Evolutionary conservation across 2,113 vertebrate genomes (phyloP).

Genomic region (Takifugu flavidus): DNA sequence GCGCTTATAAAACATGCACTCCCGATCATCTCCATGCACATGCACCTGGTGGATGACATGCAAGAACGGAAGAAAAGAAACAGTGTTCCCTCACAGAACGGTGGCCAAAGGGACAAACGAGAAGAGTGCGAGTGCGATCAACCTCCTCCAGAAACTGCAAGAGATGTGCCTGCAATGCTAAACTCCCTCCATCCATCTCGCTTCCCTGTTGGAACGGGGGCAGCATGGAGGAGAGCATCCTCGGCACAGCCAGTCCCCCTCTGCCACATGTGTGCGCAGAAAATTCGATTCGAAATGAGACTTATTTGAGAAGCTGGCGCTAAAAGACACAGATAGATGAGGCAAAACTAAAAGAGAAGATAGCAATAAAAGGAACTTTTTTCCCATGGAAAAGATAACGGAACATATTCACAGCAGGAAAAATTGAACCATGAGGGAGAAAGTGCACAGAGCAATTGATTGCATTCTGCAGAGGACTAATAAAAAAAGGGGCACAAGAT

Average conservation of each 20-base stretch:
- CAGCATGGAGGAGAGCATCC: conserved; percentile 20
- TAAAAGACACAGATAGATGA: conserved; percentile 5
- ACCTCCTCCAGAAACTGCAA: conserved; percentile 61
- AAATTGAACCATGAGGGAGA: conserved; percentile 8
- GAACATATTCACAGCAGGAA: conserved; percentile 27
- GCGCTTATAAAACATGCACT: conserved; percentile 1
- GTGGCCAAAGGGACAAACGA: conserved; percentile 35
- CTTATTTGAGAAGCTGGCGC: conserved; percentile 7
- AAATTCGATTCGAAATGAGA: conserved; percentile 28
- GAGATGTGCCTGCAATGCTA: conserved; percentile 69
- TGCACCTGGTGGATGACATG: conserved; percentile 3
- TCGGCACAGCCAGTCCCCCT: conserved; percentile 22
- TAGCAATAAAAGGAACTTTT: neutral
- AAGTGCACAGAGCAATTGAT: conserved; percentile 15
- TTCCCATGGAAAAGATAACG: conserved; percentile 29
- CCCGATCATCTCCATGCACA: conserved; percentile 1
- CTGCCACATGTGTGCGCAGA: neutral
- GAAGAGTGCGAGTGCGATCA: conserved; percentile 26
- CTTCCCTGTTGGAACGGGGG: conserved; percentile 34
- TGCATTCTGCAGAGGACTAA: conserved; percentile 26
- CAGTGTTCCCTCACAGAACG: conserved; percentile 34
- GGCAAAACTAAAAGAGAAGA: neutral
- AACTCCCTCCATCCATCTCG: conserved; percentile 47
- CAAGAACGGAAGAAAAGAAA: conserved; percentile 37
- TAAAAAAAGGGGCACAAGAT: conserved; percentile 24